A percentile compares a stretch with the other conserved stretches of the same genome.
Evolutionary conservation across 2,113 vertebrate species (phyloP).

Genomic region (Trichomycterus rosablanca): DNA sequence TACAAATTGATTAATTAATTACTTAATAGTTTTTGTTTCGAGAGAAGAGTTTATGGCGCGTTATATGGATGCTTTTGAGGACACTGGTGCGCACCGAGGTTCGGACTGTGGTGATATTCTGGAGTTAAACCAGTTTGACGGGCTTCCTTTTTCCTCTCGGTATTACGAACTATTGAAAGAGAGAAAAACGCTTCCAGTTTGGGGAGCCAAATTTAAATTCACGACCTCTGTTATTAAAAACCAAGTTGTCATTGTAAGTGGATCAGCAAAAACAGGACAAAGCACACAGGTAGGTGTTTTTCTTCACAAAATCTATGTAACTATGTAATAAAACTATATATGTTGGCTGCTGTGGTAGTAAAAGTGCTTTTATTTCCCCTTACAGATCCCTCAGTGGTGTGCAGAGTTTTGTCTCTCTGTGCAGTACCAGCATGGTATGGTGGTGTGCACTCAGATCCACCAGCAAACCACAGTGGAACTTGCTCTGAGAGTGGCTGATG

Average conservation of each 20-base stretch:
- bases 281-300: slow-evolving; percentile 78
- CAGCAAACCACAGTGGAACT: slow-evolving; percentile 66
- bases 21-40: no score
- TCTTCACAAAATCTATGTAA: background rate
- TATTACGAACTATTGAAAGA: slow-evolving; percentile 79
- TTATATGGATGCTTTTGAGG: slow-evolving; percentile 9
- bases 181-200: slow-evolving; percentile 75
- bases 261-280: slow-evolving; percentile 76
- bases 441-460: slow-evolving; percentile 74
- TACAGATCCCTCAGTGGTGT: slow-evolving; percentile 85
- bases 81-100: slow-evolving; percentile 32
- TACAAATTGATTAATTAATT: no score
- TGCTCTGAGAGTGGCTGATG: slow-evolving; percentile 76
- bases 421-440: slow-evolving; percentile 68
- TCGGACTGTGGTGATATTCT: slow-evolving; percentile 72
- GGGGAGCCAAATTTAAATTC: slow-evolving; percentile 73
- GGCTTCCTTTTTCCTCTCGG: slow-evolving; percentile 82
- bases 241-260: slow-evolving; percentile 77
- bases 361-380: slow-evolving; percentile 32
- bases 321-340: background rate
- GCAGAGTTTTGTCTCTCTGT: slow-evolving; percentile 76
- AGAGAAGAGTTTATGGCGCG: background rate
- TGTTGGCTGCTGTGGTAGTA: background rate
- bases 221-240: slow-evolving; percentile 71
- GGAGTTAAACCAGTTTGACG: slow-evolving; percentile 85